Percentiles rank a stretch among this genome's conserved stretches.
phyloP scores from a whole-genome alignment of 2,113 vertebrate species.

The Mormyrus iriodes region DNA sequence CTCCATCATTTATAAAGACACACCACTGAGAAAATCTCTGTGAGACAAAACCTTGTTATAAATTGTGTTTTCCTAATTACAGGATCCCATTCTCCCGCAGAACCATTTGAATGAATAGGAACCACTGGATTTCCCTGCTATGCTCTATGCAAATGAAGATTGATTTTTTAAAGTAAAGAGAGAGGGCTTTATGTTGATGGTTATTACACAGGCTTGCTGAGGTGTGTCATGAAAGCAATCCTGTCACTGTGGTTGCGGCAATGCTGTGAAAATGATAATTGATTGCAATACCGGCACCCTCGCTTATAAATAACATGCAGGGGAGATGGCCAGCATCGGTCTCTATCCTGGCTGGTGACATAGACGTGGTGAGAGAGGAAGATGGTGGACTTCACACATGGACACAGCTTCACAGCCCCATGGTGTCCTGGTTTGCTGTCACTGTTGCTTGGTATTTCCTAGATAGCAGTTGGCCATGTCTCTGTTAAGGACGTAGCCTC shows the following conservation, averaged over 20 bases:
- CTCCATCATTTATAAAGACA: neutral
- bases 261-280: neutral
- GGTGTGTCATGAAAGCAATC: neutral
- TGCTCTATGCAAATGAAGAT: conserved; percentile 53
- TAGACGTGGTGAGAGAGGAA: neutral
- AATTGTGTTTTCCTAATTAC: conserved; percentile 52
- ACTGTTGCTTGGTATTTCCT: neutral
- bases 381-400: neutral
- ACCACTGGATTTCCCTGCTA: conserved; percentile 41
- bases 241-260: neutral
- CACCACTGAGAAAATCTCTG: too few relatives aligned
- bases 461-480: neutral
- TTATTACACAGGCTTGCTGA: conserved; percentile 9
- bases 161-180: conserved; percentile 40
- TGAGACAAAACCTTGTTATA: neutral
- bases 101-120: conserved; percentile 46
- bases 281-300: neutral
- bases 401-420: neutral
- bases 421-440: neutral
- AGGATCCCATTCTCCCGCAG: conserved; percentile 41
- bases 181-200: neutral
- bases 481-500: neutral
- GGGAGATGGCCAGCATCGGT: neutral
- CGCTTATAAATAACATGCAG: neutral
- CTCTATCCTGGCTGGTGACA: neutral